A percentile compares a stretch with the other conserved stretches of the same genome.
Conservation (phyloP, 2,113 vertebrate genomes). For the Tricholaema leucomelas region DNA sequence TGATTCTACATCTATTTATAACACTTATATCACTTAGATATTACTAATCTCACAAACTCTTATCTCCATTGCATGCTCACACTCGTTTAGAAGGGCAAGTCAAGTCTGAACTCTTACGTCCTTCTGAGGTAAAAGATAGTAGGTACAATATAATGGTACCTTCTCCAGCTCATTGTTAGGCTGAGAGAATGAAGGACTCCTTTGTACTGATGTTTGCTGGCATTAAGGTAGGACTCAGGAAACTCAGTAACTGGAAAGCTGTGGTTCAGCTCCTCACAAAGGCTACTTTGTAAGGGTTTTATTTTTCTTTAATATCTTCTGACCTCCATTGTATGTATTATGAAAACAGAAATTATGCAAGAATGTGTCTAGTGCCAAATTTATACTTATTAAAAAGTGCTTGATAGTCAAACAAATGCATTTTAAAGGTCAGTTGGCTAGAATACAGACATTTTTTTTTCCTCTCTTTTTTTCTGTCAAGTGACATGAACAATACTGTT, state of each 20-base stretch:
- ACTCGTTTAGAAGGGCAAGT: background rate
- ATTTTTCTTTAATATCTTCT: background rate
- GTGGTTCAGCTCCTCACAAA: background rate
- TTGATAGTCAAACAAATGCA: background rate
- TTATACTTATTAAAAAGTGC: background rate
- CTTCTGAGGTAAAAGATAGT: background rate
- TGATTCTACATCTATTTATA: background rate
- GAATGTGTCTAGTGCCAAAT: conserved; percentile 1
- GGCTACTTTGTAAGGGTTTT: background rate
- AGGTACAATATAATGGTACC: background rate
- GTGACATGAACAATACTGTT: background rate
- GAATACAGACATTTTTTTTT: background rate
- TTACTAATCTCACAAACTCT: background rate
- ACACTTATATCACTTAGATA: background rate
- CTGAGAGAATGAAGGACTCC: background rate
- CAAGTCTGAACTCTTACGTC: background rate
- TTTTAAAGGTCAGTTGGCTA: conserved; percentile 49
- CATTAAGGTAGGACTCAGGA: background rate
- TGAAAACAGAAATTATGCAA: conserved; percentile 16
- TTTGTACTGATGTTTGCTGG: background rate
- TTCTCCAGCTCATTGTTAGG: background rate
- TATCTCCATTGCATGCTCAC: background rate
- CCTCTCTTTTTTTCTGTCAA: background rate
- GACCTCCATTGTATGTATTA: background rate
- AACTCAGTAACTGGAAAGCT: background rate